A percentile compares a stretch with the other conserved stretches of the same genome.
Evolutionary conservation across 1,140 invertebrate genomes (phyloP).

Genomic region (Mycetomoellerius zeteki): DNA sequence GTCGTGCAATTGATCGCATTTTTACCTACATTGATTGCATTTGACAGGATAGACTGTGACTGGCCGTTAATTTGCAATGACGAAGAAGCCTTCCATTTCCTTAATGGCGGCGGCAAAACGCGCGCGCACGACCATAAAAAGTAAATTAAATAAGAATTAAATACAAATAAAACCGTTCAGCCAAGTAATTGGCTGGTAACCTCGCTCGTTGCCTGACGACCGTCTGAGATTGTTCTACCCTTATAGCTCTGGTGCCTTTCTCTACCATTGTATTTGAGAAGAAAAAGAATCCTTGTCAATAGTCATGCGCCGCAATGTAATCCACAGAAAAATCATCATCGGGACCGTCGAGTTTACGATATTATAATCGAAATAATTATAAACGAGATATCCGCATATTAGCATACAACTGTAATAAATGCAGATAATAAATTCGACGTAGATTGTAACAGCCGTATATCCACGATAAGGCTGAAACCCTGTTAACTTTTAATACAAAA

Average conservation of each 20-base stretch:
- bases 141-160: slow-evolving; percentile 87
- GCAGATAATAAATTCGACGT: background rate
- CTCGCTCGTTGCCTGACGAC: slow-evolving; percentile 72
- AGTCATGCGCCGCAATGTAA: slow-evolving; percentile 79
- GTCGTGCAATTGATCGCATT: background rate
- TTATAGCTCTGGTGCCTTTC: slow-evolving; percentile 53
- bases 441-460: background rate
- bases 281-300: slow-evolving; percentile 81
- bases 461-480: background rate
- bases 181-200: slow-evolving; percentile 86
- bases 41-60: slow-evolving; percentile 2
- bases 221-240: slow-evolving; percentile 67
- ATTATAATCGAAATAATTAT: slow-evolving; percentile 24
- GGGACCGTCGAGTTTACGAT: slow-evolving; percentile 7
- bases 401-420: background rate
- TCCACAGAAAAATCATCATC: slow-evolving; percentile 78
- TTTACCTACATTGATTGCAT: slow-evolving; percentile 48
- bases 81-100: slow-evolving; percentile 80
- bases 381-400: background rate
- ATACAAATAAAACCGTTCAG: slow-evolving; percentile 86
- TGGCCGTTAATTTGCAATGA: slow-evolving; percentile 69
- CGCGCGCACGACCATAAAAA: slow-evolving; percentile 81
- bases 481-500: slow-evolving; percentile 26
- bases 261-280: slow-evolving; percentile 59
- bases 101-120: slow-evolving; percentile 77